Evolutionary conservation across 2,888 invertebrate genomes (phyloP).

Genomic region (Cataglyphis rosenhaueri): DNA sequence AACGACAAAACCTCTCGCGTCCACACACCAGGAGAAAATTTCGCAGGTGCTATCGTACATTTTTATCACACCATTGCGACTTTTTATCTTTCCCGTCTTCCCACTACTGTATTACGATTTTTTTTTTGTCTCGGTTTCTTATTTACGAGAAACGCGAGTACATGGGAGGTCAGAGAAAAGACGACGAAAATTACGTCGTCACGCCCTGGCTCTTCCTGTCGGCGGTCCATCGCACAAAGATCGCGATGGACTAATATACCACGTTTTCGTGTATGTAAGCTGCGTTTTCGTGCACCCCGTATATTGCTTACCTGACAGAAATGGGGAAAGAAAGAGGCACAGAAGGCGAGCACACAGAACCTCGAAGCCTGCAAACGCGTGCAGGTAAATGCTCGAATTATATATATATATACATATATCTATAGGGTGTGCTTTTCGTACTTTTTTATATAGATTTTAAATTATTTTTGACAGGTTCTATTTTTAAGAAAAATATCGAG

Average conservation of each 20-base stretch:
- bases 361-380: constrained; percentile 14
- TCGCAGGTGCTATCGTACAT: constrained; percentile 9
- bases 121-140: constrained; percentile 31
- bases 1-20: not conserved
- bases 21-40: constrained; percentile 10
- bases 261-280: not conserved
- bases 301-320: constrained; percentile 53
- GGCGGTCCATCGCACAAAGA: constrained; percentile 50
- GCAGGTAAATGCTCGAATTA: constrained; percentile 56
- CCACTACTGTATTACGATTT: not conserved
- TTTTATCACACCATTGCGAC: not conserved
- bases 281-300: constrained; percentile 41
- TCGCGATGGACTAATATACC: constrained; percentile 7
- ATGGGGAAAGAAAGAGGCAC: constrained; percentile 41
- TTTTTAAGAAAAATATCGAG: not conserved
- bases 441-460: not conserved
- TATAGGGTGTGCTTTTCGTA: constrained; percentile 11
- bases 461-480: not conserved
- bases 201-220: constrained; percentile 56
- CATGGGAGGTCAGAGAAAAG: constrained; percentile 31
- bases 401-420: not conserved
- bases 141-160: constrained; percentile 20
- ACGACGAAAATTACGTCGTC: constrained; percentile 59
- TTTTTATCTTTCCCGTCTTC: not conserved
- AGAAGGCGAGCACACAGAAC: constrained; percentile 15